Conservation (phyloP, 2,797 vertebrate species). For the Sebastes trivittatus region DNA sequence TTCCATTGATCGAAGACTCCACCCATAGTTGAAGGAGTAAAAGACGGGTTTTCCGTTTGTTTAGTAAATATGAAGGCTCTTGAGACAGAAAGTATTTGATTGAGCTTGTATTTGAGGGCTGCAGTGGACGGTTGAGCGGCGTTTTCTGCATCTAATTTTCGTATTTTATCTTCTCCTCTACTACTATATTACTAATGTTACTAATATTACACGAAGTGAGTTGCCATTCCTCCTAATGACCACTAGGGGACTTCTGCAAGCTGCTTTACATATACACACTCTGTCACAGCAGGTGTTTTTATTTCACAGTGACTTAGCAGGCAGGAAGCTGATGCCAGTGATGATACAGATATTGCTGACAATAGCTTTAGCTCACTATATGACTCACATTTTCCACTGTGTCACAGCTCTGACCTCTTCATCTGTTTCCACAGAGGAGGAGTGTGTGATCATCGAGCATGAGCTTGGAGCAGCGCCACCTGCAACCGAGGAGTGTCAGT, state of each 20-base stretch:
- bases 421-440: slow-evolving; percentile 75
- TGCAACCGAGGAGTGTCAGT: slow-evolving; percentile 32
- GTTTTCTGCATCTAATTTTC: too few species aligned
- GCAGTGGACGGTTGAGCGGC: too few species aligned
- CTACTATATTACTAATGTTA: neutral
- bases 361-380: slow-evolving; percentile 29
- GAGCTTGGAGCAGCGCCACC: slow-evolving; percentile 53
- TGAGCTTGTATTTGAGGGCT: too few species aligned
- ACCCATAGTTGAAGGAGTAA: too few species aligned
- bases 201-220: neutral
- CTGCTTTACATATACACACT: neutral
- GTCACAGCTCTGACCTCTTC: slow-evolving; percentile 36
- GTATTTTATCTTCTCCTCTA: too few species aligned
- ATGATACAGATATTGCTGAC: slow-evolving; percentile 37
- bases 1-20: too few species aligned
- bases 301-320: slow-evolving; percentile 12
- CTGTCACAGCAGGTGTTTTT: slow-evolving; percentile 12
- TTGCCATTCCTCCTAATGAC: neutral
- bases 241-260: neutral
- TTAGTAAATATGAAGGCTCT: too few species aligned
- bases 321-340: slow-evolving; percentile 17
- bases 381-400: slow-evolving; percentile 44
- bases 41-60: neutral
- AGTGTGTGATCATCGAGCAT: slow-evolving; percentile 78
- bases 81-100: too few species aligned